Base-by-base conservation (phyloP, 2,797 vertebrate genomes). In the Eulemur albifrons region DNA sequence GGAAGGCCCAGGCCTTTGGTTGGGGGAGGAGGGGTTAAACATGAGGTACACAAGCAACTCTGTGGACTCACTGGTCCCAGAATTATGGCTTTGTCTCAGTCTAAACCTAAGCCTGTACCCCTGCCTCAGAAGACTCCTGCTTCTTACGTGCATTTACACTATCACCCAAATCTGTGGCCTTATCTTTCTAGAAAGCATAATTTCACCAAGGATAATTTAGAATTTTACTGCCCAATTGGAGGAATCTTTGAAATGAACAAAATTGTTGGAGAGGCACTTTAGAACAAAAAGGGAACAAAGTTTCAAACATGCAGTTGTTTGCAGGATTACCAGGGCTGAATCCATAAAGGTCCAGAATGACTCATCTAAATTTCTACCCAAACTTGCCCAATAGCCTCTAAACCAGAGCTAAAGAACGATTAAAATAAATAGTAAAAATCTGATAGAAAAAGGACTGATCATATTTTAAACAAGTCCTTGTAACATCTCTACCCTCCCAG, bases 181-280 rank as follows among this genome's bases (percentile, higher is more conserved):
- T 57, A 70, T 59, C 23, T 88, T 83, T 67, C 79, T 61, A 86
- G 50, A 69, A 50, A 63, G 48, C 32, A 77, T 43, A 52, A 59
- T 92, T 89, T 90, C 70, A 76, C 54, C 67, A 89, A 45, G n/a
- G 54, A 89, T 45, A 86, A 32, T 73, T 93, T 40, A 81, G 40
- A 85, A 76, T 76, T 63, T 50, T 3, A 88, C 57, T 65, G 13
- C 20, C 17, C 30, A 54, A 52, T 73, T 79, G 32, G 43, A 48
- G 40, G 61, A 76, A 76, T 11, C 38, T 85, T 81, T 38, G 30
- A 23, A 38, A 30, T 70, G 67, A 72, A 38, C 21, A 63, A n/a
- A 92, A 65, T 43, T 59, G 69, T 83, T 63, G 63, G 67, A 88
- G 35, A 81, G 18, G 48, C 12, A 40, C 43, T 91, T 91, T 52